phyloP scores from a whole-genome alignment of 2,888 invertebrate genomes.

The Torymus tubicola region DNA sequence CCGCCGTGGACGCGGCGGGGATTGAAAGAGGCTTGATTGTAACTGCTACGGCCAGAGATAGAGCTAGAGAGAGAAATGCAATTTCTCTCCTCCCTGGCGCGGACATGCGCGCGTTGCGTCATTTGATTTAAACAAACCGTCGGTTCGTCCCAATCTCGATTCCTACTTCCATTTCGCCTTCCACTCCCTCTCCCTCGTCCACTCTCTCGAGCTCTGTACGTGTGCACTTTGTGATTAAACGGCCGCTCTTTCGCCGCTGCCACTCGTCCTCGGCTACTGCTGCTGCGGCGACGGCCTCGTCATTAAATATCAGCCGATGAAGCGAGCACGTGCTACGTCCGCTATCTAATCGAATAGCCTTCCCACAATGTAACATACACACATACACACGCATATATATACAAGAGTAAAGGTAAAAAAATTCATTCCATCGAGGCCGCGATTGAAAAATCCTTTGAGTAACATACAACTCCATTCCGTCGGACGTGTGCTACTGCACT shows the following conservation, averaged over 20 bases:
- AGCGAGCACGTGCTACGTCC: too few species aligned
- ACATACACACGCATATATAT: too few species aligned
- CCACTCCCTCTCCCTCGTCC: background rate
- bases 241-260: too few species aligned
- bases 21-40: constrained; percentile 40
- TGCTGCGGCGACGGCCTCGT: too few species aligned
- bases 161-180: background rate
- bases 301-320: too few species aligned
- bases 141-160: background rate
- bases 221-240: constrained; percentile 29
- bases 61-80: constrained; percentile 6
- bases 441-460: too few species aligned
- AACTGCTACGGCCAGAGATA: constrained; percentile 9
- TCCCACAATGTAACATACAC: too few species aligned
- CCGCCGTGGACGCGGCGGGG: background rate
- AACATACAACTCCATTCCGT: too few species aligned
- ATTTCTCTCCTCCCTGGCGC: constrained; percentile 10
- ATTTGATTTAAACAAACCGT: constrained; percentile 45
- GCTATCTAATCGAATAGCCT: too few species aligned
- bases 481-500: background rate
- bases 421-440: too few species aligned
- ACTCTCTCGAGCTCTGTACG: background rate
- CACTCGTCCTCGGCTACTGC: too few species aligned
- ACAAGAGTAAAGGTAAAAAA: too few species aligned
- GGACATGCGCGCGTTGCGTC: constrained; percentile 6